A percentile compares a stretch with the other conserved stretches of the same genome.
Evolutionary conservation across 2,888 invertebrate genomes (phyloP).

Genomic region (Cephus pulcher): DNA sequence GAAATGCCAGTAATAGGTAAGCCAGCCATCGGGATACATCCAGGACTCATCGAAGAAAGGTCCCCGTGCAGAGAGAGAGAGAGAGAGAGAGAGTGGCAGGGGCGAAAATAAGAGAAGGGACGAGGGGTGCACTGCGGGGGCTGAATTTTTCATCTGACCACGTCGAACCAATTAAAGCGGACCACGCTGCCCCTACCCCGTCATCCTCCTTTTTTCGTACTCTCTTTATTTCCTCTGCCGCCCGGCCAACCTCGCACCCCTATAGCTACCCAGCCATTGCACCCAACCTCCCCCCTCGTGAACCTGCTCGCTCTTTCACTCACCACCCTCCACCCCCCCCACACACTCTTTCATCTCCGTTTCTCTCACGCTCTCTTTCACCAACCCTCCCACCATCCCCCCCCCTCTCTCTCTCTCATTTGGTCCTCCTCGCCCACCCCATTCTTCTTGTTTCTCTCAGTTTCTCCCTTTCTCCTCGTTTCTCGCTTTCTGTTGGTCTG

Average conservation of each 20-base stretch:
- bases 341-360: conserved; percentile 9
- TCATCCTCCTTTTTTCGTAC: conserved; percentile 30
- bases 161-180: conserved; percentile 65
- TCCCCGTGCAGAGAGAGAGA: too few relatives aligned
- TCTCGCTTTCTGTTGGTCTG: too few relatives aligned
- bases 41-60: too few relatives aligned
- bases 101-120: too few relatives aligned
- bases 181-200: conserved; percentile 49
- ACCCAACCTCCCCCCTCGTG: too few relatives aligned
- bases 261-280: conserved; percentile 13
- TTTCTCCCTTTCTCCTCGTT: conserved; percentile 46
- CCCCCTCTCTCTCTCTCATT: conserved; percentile 23
- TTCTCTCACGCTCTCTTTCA: conserved; percentile 6
- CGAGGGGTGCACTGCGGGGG: conserved; percentile 31
- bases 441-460: conserved; percentile 42
- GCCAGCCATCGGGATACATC: too few relatives aligned
- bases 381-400: neutral
- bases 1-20: too few relatives aligned
- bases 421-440: conserved; percentile 29
- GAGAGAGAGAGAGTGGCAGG: too few relatives aligned
- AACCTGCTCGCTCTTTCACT: conserved; percentile 19
- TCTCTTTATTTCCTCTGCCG: conserved; percentile 20
- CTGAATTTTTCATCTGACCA: conserved; percentile 64
- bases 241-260: neutral
- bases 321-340: conserved; percentile 19